phyloP scores from a whole-genome alignment of 1,140 invertebrate genomes.

The Drosophila azteca region DNA sequence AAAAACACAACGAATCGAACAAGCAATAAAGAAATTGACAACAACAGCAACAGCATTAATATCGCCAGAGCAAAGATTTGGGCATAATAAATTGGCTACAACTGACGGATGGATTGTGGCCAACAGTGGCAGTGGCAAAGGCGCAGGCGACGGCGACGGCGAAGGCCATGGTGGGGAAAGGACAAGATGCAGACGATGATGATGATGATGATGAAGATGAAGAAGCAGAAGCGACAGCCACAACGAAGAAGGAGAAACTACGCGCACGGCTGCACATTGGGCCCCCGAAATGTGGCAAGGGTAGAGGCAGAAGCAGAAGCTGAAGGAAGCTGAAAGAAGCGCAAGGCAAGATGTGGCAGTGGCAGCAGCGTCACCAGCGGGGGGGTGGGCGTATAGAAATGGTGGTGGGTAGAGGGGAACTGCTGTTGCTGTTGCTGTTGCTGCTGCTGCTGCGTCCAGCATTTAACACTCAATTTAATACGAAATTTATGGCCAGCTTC shows the following conservation, averaged over 20 bases:
- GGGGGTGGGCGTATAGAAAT: no score
- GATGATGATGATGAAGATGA: neutral
- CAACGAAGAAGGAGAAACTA: slow-evolving; percentile 17
- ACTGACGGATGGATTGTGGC: slow-evolving; percentile 73
- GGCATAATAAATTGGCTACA: slow-evolving; percentile 77
- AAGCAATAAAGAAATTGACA: slow-evolving; percentile 50
- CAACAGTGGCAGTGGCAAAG: slow-evolving; percentile 21
- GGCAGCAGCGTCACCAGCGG: no score
- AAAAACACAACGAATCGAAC: no score
- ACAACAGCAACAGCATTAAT: slow-evolving; percentile 8
- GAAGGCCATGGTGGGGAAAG: neutral
- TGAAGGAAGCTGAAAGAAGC: neutral
- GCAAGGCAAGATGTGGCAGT: no score
- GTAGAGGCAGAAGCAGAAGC: slow-evolving; percentile 23
- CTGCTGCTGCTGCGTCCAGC: slow-evolving; percentile 67
- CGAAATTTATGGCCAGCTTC: slow-evolving; percentile 79
- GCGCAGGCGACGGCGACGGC: neutral
- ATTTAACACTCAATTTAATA: slow-evolving; percentile 82
- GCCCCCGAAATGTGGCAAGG: neutral
- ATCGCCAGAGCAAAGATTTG: slow-evolving; percentile 30
- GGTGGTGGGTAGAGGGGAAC: slow-evolving; percentile 1
- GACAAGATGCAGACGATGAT: slow-evolving; percentile 14
- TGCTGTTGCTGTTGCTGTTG: slow-evolving; percentile 38
- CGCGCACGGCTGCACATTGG: slow-evolving; percentile 73
- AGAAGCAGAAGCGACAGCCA: no score